phyloP scores from a whole-genome alignment of 1,140 invertebrate species.

The Himalopsyche phryganea region DNA sequence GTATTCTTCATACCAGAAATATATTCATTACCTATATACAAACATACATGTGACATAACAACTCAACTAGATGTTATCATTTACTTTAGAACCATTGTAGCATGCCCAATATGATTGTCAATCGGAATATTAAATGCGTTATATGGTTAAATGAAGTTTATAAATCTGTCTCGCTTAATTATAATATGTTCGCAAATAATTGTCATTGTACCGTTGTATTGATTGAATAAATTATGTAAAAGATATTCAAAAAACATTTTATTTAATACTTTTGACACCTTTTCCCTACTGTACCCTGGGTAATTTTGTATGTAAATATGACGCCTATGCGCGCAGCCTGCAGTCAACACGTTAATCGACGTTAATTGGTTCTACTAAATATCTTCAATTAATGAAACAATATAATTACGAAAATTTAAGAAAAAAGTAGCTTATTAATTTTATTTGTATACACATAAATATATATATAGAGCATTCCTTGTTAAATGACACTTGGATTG shows the following conservation, averaged over 20 bases:
- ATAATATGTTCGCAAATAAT: conserved; percentile 25
- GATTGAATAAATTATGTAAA: conserved; percentile 32
- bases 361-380: no score
- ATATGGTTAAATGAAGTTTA: conserved; percentile 25
- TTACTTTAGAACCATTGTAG: conserved; percentile 14
- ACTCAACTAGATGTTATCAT: neutral
- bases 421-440: no score
- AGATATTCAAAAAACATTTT: conserved; percentile 12
- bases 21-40: conserved; percentile 18
- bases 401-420: no score
- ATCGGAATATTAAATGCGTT: conserved; percentile 12
- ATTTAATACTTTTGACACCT: no score
- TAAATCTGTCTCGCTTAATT: conserved; percentile 32
- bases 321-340: no score
- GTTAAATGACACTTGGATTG: no score
- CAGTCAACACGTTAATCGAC: no score
- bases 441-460: no score
- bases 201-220: conserved; percentile 35
- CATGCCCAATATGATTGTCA: conserved; percentile 11
- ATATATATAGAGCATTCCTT: no score
- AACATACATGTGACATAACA: conserved; percentile 2
- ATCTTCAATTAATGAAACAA: no score
- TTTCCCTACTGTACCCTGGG: no score
- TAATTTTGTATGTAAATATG: no score
- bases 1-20: conserved; percentile 1